Evolutionary conservation across 2,888 invertebrate genomes (phyloP).

Genomic region (Homarus gammarus): DNA sequence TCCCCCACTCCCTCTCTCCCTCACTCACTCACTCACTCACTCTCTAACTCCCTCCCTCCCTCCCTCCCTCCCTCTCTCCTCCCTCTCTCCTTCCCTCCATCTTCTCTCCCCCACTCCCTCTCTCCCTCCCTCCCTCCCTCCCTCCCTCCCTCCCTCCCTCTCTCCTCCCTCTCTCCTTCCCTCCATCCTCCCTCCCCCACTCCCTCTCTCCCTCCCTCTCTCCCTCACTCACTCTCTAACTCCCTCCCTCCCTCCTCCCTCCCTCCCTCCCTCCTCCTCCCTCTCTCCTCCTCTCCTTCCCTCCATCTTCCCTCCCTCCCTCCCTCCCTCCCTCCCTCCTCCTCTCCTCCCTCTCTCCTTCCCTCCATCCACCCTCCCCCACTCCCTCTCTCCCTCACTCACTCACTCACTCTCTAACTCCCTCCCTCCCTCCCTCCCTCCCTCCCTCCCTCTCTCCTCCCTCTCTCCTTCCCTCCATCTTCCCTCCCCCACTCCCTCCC

Average conservation of each 20-base stretch:
- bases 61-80: too few relatives aligned
- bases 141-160: neutral
- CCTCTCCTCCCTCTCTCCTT: constrained; percentile 20
- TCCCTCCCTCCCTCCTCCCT: neutral
- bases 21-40: neutral
- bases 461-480: neutral
- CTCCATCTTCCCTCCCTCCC: neutral
- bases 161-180: neutral
- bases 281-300: neutral
- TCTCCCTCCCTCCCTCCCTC: neutral
- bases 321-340: neutral
- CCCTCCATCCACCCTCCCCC: constrained; percentile 8
- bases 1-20: neutral
- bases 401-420: neutral
- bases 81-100: neutral
- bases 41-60: neutral
- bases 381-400: constrained; percentile 13
- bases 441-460: neutral
- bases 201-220: neutral
- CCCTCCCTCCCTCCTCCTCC: neutral
- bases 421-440: constrained; percentile 3
- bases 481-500: neutral
- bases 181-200: constrained; percentile 3
- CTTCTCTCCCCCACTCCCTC: neutral
- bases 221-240: neutral